Base-by-base conservation (phyloP, 1,140 invertebrate genomes). In the Atta colombica region DNA sequence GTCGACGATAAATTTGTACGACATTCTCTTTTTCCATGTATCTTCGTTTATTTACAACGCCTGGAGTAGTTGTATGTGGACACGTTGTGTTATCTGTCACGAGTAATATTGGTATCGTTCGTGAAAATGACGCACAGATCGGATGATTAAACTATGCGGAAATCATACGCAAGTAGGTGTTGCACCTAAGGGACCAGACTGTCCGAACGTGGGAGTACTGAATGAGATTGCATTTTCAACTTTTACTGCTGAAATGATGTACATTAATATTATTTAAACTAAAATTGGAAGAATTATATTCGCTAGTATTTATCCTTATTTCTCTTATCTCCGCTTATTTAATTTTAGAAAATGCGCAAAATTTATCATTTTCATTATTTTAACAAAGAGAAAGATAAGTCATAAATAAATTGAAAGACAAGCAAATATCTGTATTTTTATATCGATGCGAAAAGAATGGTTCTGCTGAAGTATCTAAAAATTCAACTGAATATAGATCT, bases 1-100 rank as follows among this genome's bases (percentile, higher is more conserved):
- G 80, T 21, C 31, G 51, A n/a, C 72, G 77, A 87, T 71, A 71
- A 88, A 71, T 77, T 31, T 25, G 8, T 14, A 31, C 8, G 51
- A 60, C n/a, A 10, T 25, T 45, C 16, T 51, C 55, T 21, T 31
- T n/a, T n/a, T 58, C 7, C 51, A 18, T 21, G 49, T 45, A 18
- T 25, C 51, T 81, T 58, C 77, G n/a, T 72, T 72, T 45, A 51
- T 60, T 82, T 72, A 72, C 53, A 28, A 49, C 16, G 4, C 21
- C 69, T 39, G n/a, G 39, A 14, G 12, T n/a, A 10, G 45, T 12
- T 31, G 31, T 31, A 3, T 31, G 31, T 31, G 31, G 4, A 31
- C 49, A 53, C 28, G 12, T 78, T 16, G 45, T n/a, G 28, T 68
- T n/a, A n/a, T 68, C 18, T 53, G 28, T 14, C n/a, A 14, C 45